These are phyloP conservation scores for Cistogaster globosa DNA, from an alignment of 2,888 invertebrate genomes.

Conservation along the genomic window DNA sequence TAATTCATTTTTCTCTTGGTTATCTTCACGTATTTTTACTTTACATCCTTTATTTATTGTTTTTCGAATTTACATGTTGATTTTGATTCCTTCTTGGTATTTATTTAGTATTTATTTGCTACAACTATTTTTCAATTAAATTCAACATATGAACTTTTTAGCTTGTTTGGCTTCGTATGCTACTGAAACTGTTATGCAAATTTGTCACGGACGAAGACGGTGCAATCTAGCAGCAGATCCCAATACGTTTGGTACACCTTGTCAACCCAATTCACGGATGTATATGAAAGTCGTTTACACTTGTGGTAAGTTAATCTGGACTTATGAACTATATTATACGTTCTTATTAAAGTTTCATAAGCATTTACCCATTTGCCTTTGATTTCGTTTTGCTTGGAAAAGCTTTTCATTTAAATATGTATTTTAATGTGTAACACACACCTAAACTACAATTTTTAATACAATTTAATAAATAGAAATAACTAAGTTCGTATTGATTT, in stretches of 20 bases:
- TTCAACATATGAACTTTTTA: conserved; percentile 82
- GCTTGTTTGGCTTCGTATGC: conserved; percentile 95
- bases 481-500: too few relatives aligned
- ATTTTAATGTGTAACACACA: too few relatives aligned
- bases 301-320: conserved; percentile 87
- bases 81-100: conserved; percentile 3
- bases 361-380: conserved; percentile 32
- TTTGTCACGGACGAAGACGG: conserved; percentile 92
- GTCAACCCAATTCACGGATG: conserved; percentile 91
- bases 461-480: background rate
- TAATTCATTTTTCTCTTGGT: conserved; percentile 57
- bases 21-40: background rate
- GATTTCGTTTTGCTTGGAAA: conserved; percentile 46
- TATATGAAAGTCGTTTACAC: conserved; percentile 95
- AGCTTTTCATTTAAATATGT: too few relatives aligned
- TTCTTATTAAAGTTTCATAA: conserved; percentile 48
- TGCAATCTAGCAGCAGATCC: conserved; percentile 93
- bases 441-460: background rate
- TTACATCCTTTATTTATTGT: background rate
- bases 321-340: conserved; percentile 46
- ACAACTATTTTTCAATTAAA: conserved; percentile 55
- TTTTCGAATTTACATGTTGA: conserved; percentile 5
- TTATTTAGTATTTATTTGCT: conserved; percentile 14
- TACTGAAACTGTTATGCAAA: conserved; percentile 94
- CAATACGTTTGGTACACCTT: conserved; percentile 92